Percentiles rank a stretch among this genome's conserved stretches.
Conservation (phyloP, 2,888 invertebrate species). For the Syrista parreyssii region DNA sequence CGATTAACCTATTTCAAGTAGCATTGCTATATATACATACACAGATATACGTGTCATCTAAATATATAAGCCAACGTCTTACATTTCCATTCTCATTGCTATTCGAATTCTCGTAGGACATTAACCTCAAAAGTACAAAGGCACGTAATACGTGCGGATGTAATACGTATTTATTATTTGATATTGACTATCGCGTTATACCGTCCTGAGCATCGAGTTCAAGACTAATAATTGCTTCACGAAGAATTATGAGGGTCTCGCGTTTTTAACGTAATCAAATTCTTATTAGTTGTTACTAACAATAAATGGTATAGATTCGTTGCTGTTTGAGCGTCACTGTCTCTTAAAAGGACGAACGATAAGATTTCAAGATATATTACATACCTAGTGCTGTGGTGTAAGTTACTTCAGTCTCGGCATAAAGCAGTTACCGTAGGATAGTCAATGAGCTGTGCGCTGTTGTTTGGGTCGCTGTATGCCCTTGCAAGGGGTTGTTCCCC, state of each 20-base stretch:
- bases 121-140: neutral
- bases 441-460: conserved; percentile 2
- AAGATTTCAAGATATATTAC: conserved; percentile 3
- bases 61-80: neutral
- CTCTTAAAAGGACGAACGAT: neutral
- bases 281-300: neutral
- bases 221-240: neutral
- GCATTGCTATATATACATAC: neutral
- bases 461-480: neutral
- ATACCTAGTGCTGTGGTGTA: neutral
- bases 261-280: neutral
- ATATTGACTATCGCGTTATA: neutral
- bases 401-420: neutral
- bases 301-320: neutral
- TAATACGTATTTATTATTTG: neutral
- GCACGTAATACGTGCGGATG: neutral
- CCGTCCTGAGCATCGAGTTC: neutral
- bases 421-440: neutral
- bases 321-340: neutral
- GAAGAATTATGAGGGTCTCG: neutral
- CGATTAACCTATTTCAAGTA: neutral
- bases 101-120: neutral
- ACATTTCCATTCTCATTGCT: neutral
- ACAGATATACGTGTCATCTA: neutral
- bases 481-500: neutral